A percentile compares a stretch with the other conserved stretches of the same genome.
Conservation (phyloP, 2,113 vertebrate species). For the Gymnobelideus leadbeateri region DNA sequence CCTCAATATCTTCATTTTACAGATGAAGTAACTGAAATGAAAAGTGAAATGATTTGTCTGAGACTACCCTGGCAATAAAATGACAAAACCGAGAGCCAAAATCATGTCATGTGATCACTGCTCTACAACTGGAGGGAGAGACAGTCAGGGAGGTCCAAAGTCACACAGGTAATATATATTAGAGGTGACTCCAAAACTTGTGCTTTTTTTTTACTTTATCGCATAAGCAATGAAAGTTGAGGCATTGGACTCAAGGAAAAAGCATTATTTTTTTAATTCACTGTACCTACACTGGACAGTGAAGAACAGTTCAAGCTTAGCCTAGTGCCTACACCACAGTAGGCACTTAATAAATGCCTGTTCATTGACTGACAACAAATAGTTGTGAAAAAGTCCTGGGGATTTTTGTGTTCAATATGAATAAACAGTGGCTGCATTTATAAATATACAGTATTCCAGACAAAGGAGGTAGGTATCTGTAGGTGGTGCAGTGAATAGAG, state of each 20-base stretch:
- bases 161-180: neutral
- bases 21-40: neutral
- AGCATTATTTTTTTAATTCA: neutral
- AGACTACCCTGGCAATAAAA: neutral
- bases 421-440: slow-evolving; percentile 54
- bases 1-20: neutral
- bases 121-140: neutral
- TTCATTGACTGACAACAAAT: slow-evolving; percentile 5
- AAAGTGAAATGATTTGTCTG: neutral
- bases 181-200: neutral
- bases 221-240: neutral
- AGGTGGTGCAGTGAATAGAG: no score
- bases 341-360: neutral
- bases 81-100: neutral
- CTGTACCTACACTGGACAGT: neutral
- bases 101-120: neutral
- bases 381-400: neutral
- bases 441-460: slow-evolving; percentile 35
- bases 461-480: slow-evolving; percentile 37
- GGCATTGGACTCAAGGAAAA: slow-evolving; percentile 42
- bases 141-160: neutral
- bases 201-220: neutral
- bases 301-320: neutral
- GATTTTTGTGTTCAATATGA: slow-evolving; percentile 61
- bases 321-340: neutral